A percentile compares a stretch with the other conserved stretches of the same genome.
phyloP scores from a whole-genome alignment of 2,113 vertebrate genomes.

The Prietella phreatophila region DNA sequence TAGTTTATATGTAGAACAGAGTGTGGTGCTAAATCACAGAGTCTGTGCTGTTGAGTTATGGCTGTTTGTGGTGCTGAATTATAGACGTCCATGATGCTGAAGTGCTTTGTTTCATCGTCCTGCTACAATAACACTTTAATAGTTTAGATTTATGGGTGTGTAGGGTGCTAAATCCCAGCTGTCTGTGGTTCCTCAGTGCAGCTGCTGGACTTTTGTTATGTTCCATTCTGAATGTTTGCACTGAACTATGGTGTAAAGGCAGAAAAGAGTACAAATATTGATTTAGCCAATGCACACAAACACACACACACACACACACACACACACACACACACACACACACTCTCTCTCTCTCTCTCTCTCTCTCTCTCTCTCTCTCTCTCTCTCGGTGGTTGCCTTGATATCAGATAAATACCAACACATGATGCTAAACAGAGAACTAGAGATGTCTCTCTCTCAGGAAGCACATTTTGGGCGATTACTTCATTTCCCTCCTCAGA shows the following conservation, averaged over 20 bases:
- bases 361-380: too few species aligned
- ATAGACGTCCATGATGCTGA: not conserved
- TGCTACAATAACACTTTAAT: conserved; percentile 21
- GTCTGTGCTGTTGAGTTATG: not conserved
- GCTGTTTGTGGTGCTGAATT: conserved; percentile 9
- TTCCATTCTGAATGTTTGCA: not conserved
- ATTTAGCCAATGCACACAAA: not conserved
- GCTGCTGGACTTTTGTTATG: not conserved
- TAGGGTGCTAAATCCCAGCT: not conserved
- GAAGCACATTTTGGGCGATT: conserved; percentile 39
- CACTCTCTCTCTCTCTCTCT: not conserved
- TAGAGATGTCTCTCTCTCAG: conserved; percentile 31
- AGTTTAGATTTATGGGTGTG: conserved; percentile 10
- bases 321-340: not conserved
- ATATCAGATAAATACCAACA: conserved; percentile 30
- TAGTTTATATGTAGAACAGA: not conserved
- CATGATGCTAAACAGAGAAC: conserved; percentile 12
- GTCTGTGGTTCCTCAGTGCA: not conserved
- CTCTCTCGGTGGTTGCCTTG: not conserved
- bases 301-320: not conserved
- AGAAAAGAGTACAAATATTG: not conserved
- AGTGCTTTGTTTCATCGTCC: conserved; percentile 14
- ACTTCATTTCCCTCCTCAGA: conserved; percentile 39
- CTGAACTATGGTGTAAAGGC: not conserved
- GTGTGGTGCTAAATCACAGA: conserved; percentile 8